A percentile compares a stretch with the other conserved stretches of the same genome.
Evolutionary conservation across 2,113 vertebrate genomes (phyloP).

Genomic region (Pao palembangensis): DNA sequence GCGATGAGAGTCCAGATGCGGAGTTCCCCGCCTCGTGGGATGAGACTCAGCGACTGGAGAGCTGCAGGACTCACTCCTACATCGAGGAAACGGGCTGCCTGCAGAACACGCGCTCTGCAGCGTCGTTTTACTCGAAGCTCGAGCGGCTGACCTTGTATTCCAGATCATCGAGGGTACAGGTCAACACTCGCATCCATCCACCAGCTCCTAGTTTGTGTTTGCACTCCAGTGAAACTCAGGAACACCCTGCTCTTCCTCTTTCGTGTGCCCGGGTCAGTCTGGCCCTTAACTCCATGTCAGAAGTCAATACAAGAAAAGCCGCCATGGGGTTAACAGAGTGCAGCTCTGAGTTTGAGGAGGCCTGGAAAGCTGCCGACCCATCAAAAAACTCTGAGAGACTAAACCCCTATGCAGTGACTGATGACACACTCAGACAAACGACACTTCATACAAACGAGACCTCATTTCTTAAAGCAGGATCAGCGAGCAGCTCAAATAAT

Average conservation of each 20-base stretch:
- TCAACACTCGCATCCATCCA: slow-evolving; percentile 50
- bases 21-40: slow-evolving; percentile 65
- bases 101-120: slow-evolving; percentile 62
- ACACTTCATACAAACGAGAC: slow-evolving; percentile 58
- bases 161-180: slow-evolving; percentile 36
- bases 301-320: slow-evolving; percentile 41
- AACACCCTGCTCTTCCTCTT: slow-evolving; percentile 62
- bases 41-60: slow-evolving; percentile 71
- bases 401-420: slow-evolving; percentile 59
- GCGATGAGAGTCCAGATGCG: slow-evolving; percentile 43
- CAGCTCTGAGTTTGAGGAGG: slow-evolving; percentile 62
- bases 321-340: slow-evolving; percentile 67
- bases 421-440: slow-evolving; percentile 28
- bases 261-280: slow-evolving; percentile 65
- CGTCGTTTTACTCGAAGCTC: slow-evolving; percentile 51
- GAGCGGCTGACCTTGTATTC: slow-evolving; percentile 45
- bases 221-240: slow-evolving; percentile 68
- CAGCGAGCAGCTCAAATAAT: slow-evolving; percentile 47
- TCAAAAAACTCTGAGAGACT: slow-evolving; percentile 33
- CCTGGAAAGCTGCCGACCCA: slow-evolving; percentile 65
- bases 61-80: slow-evolving; percentile 72
- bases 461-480: slow-evolving; percentile 43
- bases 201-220: slow-evolving; percentile 62
- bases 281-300: slow-evolving; percentile 66
- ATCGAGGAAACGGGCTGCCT: slow-evolving; percentile 77